These are phyloP conservation scores for Calosoma granatense DNA, from an alignment of 1,140 invertebrate species.

Conservation along the genomic window DNA sequence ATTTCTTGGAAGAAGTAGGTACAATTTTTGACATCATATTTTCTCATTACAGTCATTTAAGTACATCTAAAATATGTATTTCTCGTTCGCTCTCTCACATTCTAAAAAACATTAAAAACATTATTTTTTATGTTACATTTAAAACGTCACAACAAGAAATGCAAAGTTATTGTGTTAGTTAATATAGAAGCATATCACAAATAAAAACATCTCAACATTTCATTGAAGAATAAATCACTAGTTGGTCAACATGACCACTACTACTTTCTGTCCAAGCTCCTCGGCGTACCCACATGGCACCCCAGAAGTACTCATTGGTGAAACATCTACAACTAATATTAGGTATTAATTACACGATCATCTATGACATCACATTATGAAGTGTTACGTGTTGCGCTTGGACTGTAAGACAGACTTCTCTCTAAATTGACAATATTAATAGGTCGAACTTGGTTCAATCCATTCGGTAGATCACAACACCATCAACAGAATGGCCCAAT, in stretches of 20 bases:
- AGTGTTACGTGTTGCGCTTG: neutral
- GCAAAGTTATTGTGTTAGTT: conserved; percentile 6
- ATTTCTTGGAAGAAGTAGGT: conserved; percentile 3
- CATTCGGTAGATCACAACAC: neutral
- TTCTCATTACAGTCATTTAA: conserved; percentile 1
- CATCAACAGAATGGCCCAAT: neutral
- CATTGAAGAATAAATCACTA: neutral
- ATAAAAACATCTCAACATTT: neutral
- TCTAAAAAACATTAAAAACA: conserved; percentile 3
- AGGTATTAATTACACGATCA: neutral
- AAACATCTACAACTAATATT: neutral
- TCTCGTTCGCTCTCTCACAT: neutral
- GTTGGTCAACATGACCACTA: neutral
- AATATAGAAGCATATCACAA: conserved; percentile 4
- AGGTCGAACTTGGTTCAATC: neutral
- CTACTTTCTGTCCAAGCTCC: neutral
- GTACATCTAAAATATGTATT: conserved; percentile 3
- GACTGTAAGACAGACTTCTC: conserved; percentile 2
- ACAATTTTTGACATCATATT: neutral
- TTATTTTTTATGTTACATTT: conserved; percentile 5
- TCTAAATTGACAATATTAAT: conserved; percentile 7
- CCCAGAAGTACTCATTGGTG: neutral
- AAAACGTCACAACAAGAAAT: conserved; percentile 7
- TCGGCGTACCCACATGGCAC: neutral
- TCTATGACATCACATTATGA: neutral